Evolutionary conservation across 2,888 invertebrate species (phyloP).

Genomic region (Eilema sororculum): DNA sequence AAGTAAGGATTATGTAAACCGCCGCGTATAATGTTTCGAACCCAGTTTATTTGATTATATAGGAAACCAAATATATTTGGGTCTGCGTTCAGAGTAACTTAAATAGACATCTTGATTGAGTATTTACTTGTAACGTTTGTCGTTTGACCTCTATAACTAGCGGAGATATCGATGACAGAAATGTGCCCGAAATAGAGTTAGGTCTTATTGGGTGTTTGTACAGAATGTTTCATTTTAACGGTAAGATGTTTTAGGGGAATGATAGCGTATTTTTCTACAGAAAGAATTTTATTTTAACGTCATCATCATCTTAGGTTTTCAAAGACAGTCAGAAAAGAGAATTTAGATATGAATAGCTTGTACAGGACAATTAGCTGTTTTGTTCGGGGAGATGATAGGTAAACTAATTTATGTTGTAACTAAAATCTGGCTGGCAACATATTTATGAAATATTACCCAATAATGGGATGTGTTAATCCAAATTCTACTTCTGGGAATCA

Average conservation of each 20-base stretch:
- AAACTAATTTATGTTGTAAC: too few relatives aligned
- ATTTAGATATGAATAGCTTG: too few relatives aligned
- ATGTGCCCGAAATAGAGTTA: background rate
- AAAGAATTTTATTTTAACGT: background rate
- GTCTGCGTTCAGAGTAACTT: background rate
- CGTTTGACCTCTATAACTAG: slow-evolving; percentile 4
- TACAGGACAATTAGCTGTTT: too few relatives aligned
- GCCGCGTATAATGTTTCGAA: background rate
- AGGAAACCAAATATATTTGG: background rate
- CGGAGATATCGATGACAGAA: background rate
- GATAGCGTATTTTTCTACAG: background rate
- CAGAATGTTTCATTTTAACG: background rate
- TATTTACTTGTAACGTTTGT: slow-evolving; percentile 16
- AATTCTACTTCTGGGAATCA: too few relatives aligned
- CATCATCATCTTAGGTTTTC: too few relatives aligned
- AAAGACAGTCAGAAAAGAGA: too few relatives aligned
- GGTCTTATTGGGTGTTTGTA: background rate
- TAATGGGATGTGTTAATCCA: too few relatives aligned
- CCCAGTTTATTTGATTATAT: background rate
- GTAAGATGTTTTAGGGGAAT: background rate
- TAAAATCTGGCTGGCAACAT: background rate
- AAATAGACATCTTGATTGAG: slow-evolving; percentile 14
- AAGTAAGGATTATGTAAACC: background rate
- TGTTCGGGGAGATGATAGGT: too few relatives aligned
- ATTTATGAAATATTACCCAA: background rate